These are phyloP conservation scores for Rhinophrynus dorsalis DNA, from an alignment of 2,797 vertebrate species.

Conservation along the genomic window DNA sequence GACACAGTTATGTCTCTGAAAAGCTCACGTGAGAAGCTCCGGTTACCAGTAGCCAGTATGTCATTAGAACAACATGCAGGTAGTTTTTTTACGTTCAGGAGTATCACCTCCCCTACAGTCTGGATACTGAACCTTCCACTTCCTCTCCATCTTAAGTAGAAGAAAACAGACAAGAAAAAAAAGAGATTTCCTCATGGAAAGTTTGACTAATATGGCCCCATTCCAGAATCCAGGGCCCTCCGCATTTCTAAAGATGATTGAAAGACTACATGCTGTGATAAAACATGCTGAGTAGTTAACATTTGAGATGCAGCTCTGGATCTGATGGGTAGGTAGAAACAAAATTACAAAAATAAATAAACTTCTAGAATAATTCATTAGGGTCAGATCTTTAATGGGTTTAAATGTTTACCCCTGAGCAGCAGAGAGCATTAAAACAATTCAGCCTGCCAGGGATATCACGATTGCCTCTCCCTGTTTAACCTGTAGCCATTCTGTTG, in stretches of 20 bases:
- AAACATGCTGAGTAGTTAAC: conserved; percentile 81
- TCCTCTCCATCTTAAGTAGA: conserved; percentile 54
- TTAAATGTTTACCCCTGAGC: conserved; percentile 46
- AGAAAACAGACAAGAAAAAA: conserved; percentile 58
- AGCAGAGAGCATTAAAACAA: conserved; percentile 52
- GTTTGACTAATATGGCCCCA: conserved; percentile 83
- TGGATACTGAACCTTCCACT: conserved; percentile 49
- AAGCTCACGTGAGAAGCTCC: conserved; percentile 55
- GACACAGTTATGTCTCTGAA: conserved; percentile 64
- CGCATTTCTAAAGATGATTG: conserved; percentile 82
- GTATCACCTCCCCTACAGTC: conserved; percentile 55
- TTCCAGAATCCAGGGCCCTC: conserved; percentile 80
- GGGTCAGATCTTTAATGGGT: conserved; percentile 50
- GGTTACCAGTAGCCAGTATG: conserved; percentile 68
- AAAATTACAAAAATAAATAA: conserved; percentile 52
- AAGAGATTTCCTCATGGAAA: conserved; percentile 90
- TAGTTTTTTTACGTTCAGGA: conserved; percentile 61
- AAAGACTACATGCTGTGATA: conserved; percentile 75
- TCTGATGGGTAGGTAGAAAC: conserved; percentile 53
- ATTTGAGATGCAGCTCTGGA: conserved; percentile 56
- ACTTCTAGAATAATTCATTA: conserved; percentile 33
- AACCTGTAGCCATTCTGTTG: conserved; percentile 59
- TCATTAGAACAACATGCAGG: conserved; percentile 67
- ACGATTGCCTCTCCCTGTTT: conserved; percentile 55
- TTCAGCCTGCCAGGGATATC: conserved; percentile 7